Evolutionary conservation across 1,140 invertebrate species (phyloP).

Genomic region (Drosophila kanapiae): DNA sequence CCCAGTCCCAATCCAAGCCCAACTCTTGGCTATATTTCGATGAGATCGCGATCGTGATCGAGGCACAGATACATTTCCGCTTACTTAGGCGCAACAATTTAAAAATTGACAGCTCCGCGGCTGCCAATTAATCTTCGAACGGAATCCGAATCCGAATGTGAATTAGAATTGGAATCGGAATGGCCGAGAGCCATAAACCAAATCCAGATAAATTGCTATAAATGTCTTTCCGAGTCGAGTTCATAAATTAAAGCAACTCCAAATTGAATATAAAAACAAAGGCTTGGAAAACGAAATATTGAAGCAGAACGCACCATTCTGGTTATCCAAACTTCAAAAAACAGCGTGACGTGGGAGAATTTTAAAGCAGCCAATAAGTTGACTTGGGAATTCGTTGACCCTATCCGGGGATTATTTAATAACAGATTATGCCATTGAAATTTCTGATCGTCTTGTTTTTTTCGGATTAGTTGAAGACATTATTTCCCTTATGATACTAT

Average conservation of each 20-base stretch:
- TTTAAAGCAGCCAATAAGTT: slow-evolving; percentile 10
- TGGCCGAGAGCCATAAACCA: slow-evolving; percentile 50
- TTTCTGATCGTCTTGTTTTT: background rate
- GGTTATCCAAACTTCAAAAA: slow-evolving; percentile 28
- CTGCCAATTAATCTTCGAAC: slow-evolving; percentile 72
- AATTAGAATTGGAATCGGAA: slow-evolving; percentile 28
- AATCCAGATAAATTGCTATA: slow-evolving; percentile 81
- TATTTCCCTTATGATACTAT: background rate
- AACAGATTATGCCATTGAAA: background rate
- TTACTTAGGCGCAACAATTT: slow-evolving; percentile 78
- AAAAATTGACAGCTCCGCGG: slow-evolving; percentile 67
- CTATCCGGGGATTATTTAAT: slow-evolving; percentile 22
- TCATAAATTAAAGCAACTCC: slow-evolving; percentile 72
- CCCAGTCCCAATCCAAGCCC: background rate
- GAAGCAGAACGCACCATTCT: slow-evolving; percentile 18
- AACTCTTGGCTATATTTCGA: slow-evolving; percentile 13
- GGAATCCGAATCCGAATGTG: slow-evolving; percentile 18
- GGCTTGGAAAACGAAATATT: slow-evolving; percentile 6
- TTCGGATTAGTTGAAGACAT: background rate
- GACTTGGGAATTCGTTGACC: slow-evolving; percentile 30
- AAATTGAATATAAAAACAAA: slow-evolving; percentile 61
- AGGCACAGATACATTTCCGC: slow-evolving; percentile 63
- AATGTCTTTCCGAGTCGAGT: slow-evolving; percentile 74
- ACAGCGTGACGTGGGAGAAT: slow-evolving; percentile 19
- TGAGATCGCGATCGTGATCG: slow-evolving; percentile 28